phyloP scores from a whole-genome alignment of 1,140 invertebrate species.

The Eumaeus atala region DNA sequence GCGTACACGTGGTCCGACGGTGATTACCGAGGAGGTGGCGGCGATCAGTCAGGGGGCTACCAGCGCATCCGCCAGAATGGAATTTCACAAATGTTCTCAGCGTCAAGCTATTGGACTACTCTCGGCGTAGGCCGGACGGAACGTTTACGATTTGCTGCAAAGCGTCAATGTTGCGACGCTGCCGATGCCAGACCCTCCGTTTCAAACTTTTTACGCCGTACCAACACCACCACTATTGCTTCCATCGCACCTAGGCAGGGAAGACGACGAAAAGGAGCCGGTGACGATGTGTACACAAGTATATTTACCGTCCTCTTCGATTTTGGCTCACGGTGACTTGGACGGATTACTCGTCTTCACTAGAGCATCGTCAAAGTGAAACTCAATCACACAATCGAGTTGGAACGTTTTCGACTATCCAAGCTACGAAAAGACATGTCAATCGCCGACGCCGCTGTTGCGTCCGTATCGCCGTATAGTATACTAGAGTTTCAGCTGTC shows the following conservation, averaged over 20 bases:
- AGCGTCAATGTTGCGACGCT: conserved; percentile 2
- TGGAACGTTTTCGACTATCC: conserved; percentile 7
- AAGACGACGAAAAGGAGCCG: background rate
- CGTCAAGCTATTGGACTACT: conserved; percentile 9
- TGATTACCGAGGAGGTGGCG: background rate
- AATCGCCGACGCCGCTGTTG: background rate
- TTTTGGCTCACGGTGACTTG: conserved; percentile 2
- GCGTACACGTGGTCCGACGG: no score
- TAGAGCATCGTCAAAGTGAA: conserved; percentile 2
- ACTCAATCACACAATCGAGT: conserved; percentile 6
- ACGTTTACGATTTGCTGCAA: background rate
- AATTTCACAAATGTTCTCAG: conserved; percentile 11
- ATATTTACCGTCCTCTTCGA: background rate
- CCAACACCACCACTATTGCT: background rate
- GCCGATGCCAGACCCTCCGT: conserved; percentile 1
- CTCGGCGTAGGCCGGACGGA: conserved; percentile 3
- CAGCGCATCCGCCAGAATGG: conserved; percentile 1
- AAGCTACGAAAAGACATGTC: no score
- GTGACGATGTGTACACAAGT: background rate
- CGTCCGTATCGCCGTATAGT: conserved; percentile 7
- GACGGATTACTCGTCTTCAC: conserved; percentile 11
- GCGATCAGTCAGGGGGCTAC: conserved; percentile 10
- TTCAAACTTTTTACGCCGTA: conserved; percentile 12
- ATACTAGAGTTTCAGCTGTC: conserved; percentile 6
- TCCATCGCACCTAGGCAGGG: no score